Percentiles rank a stretch among this genome's conserved stretches.
These are phyloP conservation scores for Progne subis DNA, from an alignment of 2,113 vertebrate species.

Conservation along the genomic window DNA sequence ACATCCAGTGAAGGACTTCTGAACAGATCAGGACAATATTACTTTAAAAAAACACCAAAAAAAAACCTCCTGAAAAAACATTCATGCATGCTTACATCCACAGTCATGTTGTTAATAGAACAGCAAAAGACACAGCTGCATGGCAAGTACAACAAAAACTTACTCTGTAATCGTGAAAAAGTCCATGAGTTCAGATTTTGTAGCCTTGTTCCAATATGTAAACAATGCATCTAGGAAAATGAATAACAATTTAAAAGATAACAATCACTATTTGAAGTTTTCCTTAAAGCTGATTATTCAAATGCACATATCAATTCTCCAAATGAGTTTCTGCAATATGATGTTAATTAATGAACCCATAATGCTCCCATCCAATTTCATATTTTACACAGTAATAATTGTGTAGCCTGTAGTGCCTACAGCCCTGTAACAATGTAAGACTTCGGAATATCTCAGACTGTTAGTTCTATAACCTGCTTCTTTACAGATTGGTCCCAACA, in stretches of 20 bases:
- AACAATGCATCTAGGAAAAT: conserved; percentile 88
- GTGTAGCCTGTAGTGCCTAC: not conserved
- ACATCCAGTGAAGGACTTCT: not conserved
- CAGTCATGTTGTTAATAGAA: not conserved
- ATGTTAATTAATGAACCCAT: not conserved
- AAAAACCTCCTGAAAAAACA: too few relatives aligned
- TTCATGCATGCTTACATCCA: not conserved
- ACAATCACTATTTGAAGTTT: not conserved
- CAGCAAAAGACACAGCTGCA: not conserved
- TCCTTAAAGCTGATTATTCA: not conserved
- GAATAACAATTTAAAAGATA: not conserved
- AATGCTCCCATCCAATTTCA: not conserved
- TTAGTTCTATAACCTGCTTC: not conserved
- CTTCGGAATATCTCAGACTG: not conserved
- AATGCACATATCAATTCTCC: not conserved
- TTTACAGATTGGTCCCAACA: not conserved
- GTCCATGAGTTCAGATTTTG: conserved; percentile 92
- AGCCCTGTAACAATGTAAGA: not conserved
- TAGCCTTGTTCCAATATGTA: conserved; percentile 97
- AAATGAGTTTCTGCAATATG: not conserved
- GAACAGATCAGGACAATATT: not conserved
- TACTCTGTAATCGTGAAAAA: conserved; percentile 97
- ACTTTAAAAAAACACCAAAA: not conserved
- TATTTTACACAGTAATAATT: not conserved
- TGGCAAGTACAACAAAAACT: conserved; percentile 62